Percentiles rank a stretch among this genome's conserved stretches.
Evolutionary conservation across 2,113 vertebrate genomes (phyloP).

Genomic region (Serilophus lunatus): DNA sequence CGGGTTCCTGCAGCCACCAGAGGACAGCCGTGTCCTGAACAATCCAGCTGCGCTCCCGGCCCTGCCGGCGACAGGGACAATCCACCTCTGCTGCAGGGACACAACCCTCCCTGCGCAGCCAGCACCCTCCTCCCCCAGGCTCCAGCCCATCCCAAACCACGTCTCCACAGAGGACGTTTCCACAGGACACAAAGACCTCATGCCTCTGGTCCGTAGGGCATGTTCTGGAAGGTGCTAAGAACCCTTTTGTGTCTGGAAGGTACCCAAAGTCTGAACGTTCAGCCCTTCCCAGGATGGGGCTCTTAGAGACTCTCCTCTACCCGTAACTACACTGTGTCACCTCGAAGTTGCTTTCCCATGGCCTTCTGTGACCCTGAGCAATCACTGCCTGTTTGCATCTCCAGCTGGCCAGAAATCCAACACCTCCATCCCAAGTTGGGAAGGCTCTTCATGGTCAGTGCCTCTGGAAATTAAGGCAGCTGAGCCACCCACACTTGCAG

Average conservation of each 20-base stretch:
- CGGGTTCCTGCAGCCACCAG: neutral
- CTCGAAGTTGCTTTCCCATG: neutral
- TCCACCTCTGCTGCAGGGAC: neutral
- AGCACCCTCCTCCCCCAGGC: neutral
- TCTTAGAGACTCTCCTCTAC: neutral
- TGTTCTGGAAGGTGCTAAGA: neutral
- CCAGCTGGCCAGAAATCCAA: neutral
- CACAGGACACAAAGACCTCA: neutral
- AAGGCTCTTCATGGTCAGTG: neutral
- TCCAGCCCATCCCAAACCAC: neutral
- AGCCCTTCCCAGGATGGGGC: neutral
- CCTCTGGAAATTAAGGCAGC: neutral
- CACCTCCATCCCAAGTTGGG: neutral
- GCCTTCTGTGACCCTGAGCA: neutral
- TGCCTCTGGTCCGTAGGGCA: neutral
- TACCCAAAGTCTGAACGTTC: accelerated
- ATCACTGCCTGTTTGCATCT: neutral
- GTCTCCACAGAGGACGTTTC: neutral
- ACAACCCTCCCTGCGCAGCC: neutral
- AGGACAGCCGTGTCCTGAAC: neutral
- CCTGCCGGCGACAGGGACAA: neutral
- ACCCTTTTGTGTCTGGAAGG: neutral
- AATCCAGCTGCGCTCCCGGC: neutral
- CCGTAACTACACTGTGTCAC: accelerated
- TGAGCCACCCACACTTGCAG: neutral